Evolutionary conservation across 2,888 invertebrate species (phyloP).

Genomic region (Xanthostigma xanthostigma): DNA sequence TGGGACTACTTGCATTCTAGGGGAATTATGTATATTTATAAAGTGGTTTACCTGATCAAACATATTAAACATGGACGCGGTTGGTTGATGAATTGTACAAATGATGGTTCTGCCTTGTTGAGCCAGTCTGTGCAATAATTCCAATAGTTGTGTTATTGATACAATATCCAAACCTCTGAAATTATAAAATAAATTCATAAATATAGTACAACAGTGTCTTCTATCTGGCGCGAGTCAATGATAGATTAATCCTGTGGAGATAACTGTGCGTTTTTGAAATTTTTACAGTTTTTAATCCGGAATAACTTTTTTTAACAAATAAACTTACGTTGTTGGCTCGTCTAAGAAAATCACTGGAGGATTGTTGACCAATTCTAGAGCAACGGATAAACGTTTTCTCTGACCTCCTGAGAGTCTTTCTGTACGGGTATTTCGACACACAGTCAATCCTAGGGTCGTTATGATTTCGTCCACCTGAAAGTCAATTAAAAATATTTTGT

Average conservation of each 20-base stretch:
- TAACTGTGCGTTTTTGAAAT: neutral
- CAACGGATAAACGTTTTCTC: conserved; percentile 58
- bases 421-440: conserved; percentile 47
- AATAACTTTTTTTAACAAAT: too few species aligned
- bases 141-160: conserved; percentile 55
- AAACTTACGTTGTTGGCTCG: conserved; percentile 62
- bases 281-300: too few species aligned
- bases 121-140: conserved; percentile 37
- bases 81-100: conserved; percentile 54
- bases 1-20: too few species aligned
- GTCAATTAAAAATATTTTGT: neutral
- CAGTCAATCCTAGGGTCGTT: conserved; percentile 50
- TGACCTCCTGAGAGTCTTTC: conserved; percentile 63
- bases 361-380: conserved; percentile 66
- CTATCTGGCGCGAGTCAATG: too few species aligned
- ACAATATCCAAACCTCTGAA: conserved; percentile 58
- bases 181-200: conserved; percentile 7
- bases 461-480: conserved; percentile 58
- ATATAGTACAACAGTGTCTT: too few species aligned
- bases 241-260: neutral
- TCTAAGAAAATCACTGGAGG: conserved; percentile 70
- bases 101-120: conserved; percentile 50
- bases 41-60: conserved; percentile 37
- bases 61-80: conserved; percentile 45
- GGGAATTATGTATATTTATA: too few species aligned